phyloP scores from a whole-genome alignment of 1,140 invertebrate genomes.

The Mya arenaria region DNA sequence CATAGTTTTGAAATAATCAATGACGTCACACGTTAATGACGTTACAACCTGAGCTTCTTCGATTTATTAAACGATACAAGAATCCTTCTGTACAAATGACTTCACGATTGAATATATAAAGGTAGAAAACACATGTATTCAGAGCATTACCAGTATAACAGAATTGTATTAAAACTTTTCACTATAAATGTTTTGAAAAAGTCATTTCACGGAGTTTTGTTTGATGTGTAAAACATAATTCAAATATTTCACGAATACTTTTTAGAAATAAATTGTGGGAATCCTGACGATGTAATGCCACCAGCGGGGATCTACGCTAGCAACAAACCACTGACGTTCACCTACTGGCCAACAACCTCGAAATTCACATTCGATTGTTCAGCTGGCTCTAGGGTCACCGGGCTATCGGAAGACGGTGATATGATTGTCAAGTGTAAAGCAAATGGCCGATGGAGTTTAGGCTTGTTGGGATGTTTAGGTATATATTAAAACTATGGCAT shows the following conservation, averaged over 20 bases:
- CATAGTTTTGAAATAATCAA: no score
- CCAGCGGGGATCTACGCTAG: background rate
- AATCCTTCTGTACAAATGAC: no score
- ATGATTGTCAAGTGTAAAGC: constrained; percentile 15
- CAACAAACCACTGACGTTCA: background rate
- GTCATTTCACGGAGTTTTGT: background rate
- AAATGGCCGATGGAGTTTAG: constrained; percentile 33
- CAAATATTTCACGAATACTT: background rate
- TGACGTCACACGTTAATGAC: no score
- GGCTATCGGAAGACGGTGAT: background rate
- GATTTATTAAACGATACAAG: no score
- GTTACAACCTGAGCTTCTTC: no score
- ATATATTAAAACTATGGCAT: background rate
- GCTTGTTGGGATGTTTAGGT: constrained; percentile 30
- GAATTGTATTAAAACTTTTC: no score
- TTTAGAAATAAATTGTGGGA: constrained; percentile 44
- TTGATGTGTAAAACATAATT: background rate
- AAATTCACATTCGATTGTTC: constrained; percentile 4
- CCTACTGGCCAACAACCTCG: background rate
- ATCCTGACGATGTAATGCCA: background rate
- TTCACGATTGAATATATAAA: no score
- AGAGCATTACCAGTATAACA: no score
- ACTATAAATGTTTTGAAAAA: background rate
- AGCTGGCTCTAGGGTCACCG: constrained; percentile 1
- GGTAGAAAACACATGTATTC: no score